These are phyloP conservation scores for Willisornis vidua DNA, from an alignment of 2,113 vertebrate species.

Conservation along the genomic window DNA sequence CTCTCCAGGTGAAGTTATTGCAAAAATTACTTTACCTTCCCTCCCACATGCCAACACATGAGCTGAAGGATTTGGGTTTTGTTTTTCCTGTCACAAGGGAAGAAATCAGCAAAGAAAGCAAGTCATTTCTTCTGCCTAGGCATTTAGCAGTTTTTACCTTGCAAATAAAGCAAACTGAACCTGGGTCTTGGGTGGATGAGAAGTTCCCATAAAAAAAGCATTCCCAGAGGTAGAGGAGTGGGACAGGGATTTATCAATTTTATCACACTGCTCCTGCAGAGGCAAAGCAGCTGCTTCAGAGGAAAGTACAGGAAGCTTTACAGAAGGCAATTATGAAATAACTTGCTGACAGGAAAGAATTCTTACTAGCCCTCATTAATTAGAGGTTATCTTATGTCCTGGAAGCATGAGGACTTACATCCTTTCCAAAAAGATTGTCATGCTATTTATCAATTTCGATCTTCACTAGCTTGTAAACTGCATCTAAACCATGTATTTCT, in stretches of 20 bases:
- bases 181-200: not conserved
- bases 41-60: not conserved
- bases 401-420: slow-evolving; percentile 35
- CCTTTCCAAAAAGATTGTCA: slow-evolving; percentile 35
- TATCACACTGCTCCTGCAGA: not conserved
- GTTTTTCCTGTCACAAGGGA: not conserved
- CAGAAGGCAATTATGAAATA: slow-evolving; percentile 51
- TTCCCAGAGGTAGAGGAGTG: not conserved
- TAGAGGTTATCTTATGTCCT: slow-evolving; percentile 58
- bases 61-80: not conserved
- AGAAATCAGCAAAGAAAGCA: not conserved
- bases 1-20: not conserved
- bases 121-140: not conserved
- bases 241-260: not conserved
- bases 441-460: slow-evolving; percentile 19
- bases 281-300: slow-evolving; percentile 21
- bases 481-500: not conserved
- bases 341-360: slow-evolving; percentile 54
- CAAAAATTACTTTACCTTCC: not conserved
- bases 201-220: not conserved
- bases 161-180: not conserved
- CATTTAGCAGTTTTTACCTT: not conserved
- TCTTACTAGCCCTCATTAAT: slow-evolving; percentile 47
- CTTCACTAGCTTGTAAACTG: not conserved
- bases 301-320: slow-evolving; percentile 18